Evolutionary conservation across 1,140 invertebrate genomes (phyloP), one percentile per base, ranked within the genome.

Genomic region (Cydia pomonella): DNA sequence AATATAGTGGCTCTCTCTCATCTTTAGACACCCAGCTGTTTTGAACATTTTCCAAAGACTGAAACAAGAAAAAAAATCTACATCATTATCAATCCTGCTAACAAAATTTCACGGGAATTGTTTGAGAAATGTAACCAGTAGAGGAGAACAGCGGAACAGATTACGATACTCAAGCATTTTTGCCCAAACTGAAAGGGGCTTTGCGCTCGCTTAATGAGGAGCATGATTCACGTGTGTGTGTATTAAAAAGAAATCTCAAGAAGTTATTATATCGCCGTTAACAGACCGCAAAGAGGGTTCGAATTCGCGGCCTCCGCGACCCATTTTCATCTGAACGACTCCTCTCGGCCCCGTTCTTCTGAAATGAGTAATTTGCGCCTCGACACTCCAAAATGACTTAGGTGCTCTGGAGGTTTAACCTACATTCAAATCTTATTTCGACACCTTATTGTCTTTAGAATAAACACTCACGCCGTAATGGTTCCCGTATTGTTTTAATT

Each of bases 391-490:
- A 59, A 59, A 59, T 0, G 21, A 23, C 53, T 59, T 59, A 59
- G 7, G 53, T 21, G 21, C 21, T 23, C 21, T 59, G 53, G 10
- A 59, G 21, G 9, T 59, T 10, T 59, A 59, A 59, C 53, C 53
- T 59, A 59, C 53, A 59, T 59, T 38, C 10, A 69, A 69, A 33
- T 69, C 64, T 38, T 69, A 69, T 69, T 69, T 69, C 64, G 64
- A n/a, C 27, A 33, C 21, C 7, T 63, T 29, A 66, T 69, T 69
- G 64, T 69, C 41, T 69, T 9, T 16, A 38, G 27, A 27, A 38
- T 69, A 69, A 69, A 69, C n/a, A 69, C n/a, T 69, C n/a, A 9
- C n/a, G 27, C 33, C 64, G 2, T 69, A 69, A 69, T 10, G 64
- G 13, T 29, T 33, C 9, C 2, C 6, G n/a, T 69, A 33, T 69